Conservation (phyloP, 2,888 invertebrate genomes). For the Cantharis flavilabris region DNA sequence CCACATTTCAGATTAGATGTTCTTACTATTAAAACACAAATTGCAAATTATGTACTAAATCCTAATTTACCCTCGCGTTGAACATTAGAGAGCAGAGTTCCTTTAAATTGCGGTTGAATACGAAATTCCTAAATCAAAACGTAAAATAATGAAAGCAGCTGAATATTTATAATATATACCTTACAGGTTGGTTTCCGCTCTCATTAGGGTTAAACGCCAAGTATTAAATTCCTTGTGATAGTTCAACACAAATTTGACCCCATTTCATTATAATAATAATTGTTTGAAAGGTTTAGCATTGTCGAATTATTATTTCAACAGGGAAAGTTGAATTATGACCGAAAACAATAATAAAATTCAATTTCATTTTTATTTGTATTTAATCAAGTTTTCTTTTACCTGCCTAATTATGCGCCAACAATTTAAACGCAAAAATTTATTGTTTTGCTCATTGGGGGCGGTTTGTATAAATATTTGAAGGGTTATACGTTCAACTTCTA, state of each 20-base stretch:
- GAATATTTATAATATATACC: not conserved
- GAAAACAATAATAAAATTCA: not conserved
- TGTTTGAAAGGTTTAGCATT: not conserved
- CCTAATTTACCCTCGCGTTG: constrained; percentile 15
- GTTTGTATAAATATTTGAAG: not conserved
- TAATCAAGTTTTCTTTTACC: not conserved
- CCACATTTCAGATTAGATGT: not conserved
- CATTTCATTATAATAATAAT: not conserved
- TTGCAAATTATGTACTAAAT: constrained; percentile 15
- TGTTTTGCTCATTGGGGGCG: not conserved
- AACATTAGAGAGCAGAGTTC: constrained; percentile 5
- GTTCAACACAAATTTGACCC: not conserved
- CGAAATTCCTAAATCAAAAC: not conserved
- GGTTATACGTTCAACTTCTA: not conserved
- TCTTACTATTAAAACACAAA: constrained; percentile 5
- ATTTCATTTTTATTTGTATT: not conserved
- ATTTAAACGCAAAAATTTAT: not conserved
- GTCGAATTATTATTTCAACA: not conserved
- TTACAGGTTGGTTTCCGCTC: not conserved
- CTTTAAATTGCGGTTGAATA: not conserved
- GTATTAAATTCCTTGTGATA: not conserved
- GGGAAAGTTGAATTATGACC: not conserved
- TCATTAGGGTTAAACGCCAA: not conserved
- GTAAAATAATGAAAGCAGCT: not conserved
- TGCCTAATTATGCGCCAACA: not conserved